Conservation (phyloP, 37 sponge, comb jelly and placozoan species). For the Tethya wilhelma region DNA sequence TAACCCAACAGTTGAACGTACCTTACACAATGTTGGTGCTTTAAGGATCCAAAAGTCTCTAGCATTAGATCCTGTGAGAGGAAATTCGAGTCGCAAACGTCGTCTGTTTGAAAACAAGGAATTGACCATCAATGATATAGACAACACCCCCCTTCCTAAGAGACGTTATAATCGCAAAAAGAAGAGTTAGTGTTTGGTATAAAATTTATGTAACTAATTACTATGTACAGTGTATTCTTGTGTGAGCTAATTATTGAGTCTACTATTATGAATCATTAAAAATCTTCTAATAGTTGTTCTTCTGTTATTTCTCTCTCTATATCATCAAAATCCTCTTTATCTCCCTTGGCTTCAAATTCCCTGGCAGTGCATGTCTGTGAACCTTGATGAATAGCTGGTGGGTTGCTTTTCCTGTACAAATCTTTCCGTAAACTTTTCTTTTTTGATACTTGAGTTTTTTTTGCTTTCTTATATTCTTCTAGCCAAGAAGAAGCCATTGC, state of each 20-base stretch:
- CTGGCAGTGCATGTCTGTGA: neutral
- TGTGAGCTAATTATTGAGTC: neutral
- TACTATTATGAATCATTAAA: neutral
- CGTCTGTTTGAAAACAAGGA: neutral
- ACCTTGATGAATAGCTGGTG: neutral
- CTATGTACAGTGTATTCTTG: neutral
- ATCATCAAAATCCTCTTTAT: neutral
- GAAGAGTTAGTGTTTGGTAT: too few relatives aligned
- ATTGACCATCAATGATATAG: neutral
- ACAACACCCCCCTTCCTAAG: conserved; percentile 15
- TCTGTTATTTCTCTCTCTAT: neutral
- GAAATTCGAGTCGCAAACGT: conserved; percentile 25
- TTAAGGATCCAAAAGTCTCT: neutral
- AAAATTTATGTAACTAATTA: too few relatives aligned
- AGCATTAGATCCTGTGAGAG: conserved; percentile 24
- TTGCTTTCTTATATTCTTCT: conserved; percentile 41
- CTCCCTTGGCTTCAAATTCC: neutral
- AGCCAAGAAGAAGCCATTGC: conserved; percentile 38
- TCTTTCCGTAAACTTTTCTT: conserved; percentile 29
- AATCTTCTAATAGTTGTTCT: neutral
- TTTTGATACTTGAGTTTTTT: conserved; percentile 11
- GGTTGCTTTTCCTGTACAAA: neutral
- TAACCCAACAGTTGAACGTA: neutral
- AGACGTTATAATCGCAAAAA: neutral
- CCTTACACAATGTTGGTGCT: neutral